Evolutionary conservation across 2,113 vertebrate species (phyloP), one percentile per base, ranked within the genome.

Genomic region (Hippoglossus stenolepis): DNA sequence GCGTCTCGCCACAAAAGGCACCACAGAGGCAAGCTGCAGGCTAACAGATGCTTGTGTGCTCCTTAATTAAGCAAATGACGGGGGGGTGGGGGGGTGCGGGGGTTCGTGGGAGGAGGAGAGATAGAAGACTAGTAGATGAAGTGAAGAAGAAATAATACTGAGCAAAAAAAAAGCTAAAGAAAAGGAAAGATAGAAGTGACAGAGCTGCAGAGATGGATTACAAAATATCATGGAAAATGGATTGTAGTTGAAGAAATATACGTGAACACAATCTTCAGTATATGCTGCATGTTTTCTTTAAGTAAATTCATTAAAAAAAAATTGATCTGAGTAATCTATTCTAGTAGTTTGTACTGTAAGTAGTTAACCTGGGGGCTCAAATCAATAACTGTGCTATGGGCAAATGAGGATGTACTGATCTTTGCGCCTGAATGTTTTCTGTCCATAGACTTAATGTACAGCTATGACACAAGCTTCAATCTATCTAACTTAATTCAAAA

Each of bases 11-110:
- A 79, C 58, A 71, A 70, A 70, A 81, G 77, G 83, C 79, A 57
- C 77, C 65, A 71, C 71, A 53, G 70, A 85, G 85, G 78, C 85
- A 77, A 75, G 79, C 87, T 82, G 70, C 72, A 70, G 87, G 88
- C 90, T 70, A 92, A 92, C 89, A 91, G 87, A 93, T 92, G 91
- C 82, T 86, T 60, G 62, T 76, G 67, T 79, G 64, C 64, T 85
- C 66, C 84, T 90, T 94, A 89, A 93, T 93, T 91, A 93, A 80
- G 77, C 75, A 90, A 87, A 84, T 83, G 60, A 84, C 18, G 2
- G 51, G 74, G 62, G 24, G n/a, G 49, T 4, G 49, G 1, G 17
- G 17, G 17, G 47, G 47, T 3, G 28, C 10, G 59, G 20, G 35
- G 35, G 60, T 11, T 20, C 4, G 12, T 23, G n/a, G 63, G 45